Conservation (phyloP, 2,797 vertebrate species). For the Rhabdophis nuchalis region DNA sequence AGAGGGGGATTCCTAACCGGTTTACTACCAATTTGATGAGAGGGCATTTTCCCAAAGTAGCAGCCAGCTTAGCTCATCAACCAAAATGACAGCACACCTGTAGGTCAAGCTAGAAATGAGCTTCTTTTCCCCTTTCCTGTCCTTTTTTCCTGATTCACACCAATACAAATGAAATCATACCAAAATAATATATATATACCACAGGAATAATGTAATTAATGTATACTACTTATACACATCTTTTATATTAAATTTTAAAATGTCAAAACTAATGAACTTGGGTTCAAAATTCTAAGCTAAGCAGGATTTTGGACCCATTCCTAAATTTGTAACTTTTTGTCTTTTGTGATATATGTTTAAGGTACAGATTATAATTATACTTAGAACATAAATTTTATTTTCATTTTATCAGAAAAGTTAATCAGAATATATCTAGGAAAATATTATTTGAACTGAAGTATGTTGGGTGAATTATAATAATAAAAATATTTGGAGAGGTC, state of each 20-base stretch:
- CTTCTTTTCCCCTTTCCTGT: too few species aligned
- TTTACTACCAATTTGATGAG: too few species aligned
- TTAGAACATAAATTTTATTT: background rate
- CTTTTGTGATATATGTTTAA: background rate
- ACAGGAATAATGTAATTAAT: too few species aligned
- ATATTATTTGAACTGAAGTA: background rate
- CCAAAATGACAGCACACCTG: too few species aligned
- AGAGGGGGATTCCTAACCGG: too few species aligned
- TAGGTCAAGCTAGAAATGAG: too few species aligned
- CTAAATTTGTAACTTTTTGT: background rate
- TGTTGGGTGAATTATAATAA: background rate
- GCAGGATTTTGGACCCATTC: background rate
- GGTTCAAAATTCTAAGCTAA: background rate
- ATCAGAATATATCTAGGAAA: background rate
- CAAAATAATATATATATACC: too few species aligned
- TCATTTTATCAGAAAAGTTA: background rate
- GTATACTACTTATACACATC: background rate
- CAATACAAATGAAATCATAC: too few species aligned
- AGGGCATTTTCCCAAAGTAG: too few species aligned
- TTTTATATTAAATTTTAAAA: background rate
- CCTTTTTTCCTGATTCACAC: too few species aligned
- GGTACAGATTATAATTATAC: background rate
- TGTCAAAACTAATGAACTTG: background rate
- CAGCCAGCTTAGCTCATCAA: too few species aligned
- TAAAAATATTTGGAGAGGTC: background rate